These are phyloP conservation scores for Lithobates sylvaticus DNA, from an alignment of 2,797 vertebrate genomes.

Conservation along the genomic window DNA sequence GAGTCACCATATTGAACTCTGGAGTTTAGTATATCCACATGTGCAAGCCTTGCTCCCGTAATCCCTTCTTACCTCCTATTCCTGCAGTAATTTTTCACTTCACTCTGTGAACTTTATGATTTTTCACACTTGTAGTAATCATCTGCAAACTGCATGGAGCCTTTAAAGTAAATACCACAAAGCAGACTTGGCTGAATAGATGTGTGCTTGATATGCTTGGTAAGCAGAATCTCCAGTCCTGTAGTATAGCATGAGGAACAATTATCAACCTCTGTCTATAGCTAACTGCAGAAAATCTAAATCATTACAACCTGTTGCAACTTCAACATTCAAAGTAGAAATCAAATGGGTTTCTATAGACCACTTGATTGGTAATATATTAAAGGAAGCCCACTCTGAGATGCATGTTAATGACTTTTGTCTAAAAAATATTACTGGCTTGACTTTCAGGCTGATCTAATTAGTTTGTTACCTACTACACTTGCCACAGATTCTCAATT, in stretches of 20 bases:
- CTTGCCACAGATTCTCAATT: too few relatives aligned
- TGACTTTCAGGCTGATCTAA: too few relatives aligned
- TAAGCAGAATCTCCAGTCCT: not conserved
- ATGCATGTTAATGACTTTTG: too few relatives aligned
- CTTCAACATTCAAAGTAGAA: too few relatives aligned
- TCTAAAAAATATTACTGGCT: too few relatives aligned
- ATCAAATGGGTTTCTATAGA: too few relatives aligned
- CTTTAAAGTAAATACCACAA: not conserved
- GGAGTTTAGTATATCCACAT: conserved; percentile 18
- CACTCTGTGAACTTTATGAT: not conserved
- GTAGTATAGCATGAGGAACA: not conserved
- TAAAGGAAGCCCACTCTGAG: too few relatives aligned
- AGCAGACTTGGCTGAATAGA: too few relatives aligned
- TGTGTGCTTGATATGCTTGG: not conserved
- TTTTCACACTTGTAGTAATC: not conserved
- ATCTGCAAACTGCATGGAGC: not conserved
- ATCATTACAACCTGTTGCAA: not conserved
- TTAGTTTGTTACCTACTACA: too few relatives aligned
- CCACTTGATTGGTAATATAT: too few relatives aligned
- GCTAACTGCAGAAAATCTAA: not conserved
- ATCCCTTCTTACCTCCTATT: conserved; percentile 43
- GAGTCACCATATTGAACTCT: not conserved
- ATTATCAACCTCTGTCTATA: not conserved
- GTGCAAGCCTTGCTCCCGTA: not conserved
- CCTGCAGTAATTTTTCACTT: conserved; percentile 32